Base-by-base conservation (phyloP, 2,113 vertebrate genomes). In the Conger conger region DNA sequence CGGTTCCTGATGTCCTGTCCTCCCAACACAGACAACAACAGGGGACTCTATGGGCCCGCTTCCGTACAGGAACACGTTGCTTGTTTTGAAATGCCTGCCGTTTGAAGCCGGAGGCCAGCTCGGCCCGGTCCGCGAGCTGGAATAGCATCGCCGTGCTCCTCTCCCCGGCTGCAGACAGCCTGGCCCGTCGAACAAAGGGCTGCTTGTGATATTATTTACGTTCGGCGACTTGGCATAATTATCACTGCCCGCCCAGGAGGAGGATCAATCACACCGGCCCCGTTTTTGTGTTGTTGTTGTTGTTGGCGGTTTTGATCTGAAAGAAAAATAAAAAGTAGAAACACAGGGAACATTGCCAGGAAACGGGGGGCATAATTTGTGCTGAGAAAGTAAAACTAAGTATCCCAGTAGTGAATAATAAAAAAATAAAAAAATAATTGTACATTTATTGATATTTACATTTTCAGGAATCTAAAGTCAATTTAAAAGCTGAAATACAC, bases 151-250 rank as follows among this genome's bases (percentile, higher is more conserved):
- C 13, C 23, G 8, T 7, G 45, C 50, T 79, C 27, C 23, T n/a
- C 35, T 35, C 76, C 45, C 53, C 23, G 2, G 76, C 20, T 79
- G 53, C 50, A 54, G 76, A 79, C 37, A 57, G 36, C n/a, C n/a
- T 11, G 3, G 23, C n/a, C 53, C 42, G 18, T 45, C 60, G 60
- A 84, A 84, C 76, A 84, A 84, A 84, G 76, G 16, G 20, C 33
- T 35, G 73, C 76, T 84, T 54, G 76, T 79, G 35, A 63, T 37
- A 57, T 79, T 84, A 57, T 79, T 84, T 60, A 50, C 50, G 45
- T 36, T 77, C 57, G 50, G 50, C 54, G 45, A 50, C 45, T 54
- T 20, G 15, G 23, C 30, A 6, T 33, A 35, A 13, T 78, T 15
- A 57, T 79, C 33, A 23, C 76, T 8, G 68, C 20, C 23, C 18